Conservation (phyloP, 2,888 invertebrate species). For the Pristionchus mayeri region DNA sequence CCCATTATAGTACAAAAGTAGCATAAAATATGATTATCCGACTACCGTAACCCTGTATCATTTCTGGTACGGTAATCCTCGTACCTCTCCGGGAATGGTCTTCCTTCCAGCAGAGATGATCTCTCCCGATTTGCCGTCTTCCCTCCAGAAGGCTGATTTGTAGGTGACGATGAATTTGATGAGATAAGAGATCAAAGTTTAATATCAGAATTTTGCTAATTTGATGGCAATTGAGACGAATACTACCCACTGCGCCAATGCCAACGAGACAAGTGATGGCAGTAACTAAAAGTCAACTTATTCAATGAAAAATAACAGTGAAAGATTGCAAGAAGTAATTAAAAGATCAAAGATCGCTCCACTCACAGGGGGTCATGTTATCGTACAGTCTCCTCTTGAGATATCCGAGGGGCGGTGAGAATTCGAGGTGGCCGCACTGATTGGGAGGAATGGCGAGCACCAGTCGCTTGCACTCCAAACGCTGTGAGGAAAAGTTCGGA, state of each 20-base stretch:
- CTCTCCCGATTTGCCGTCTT: slow-evolving; percentile 77
- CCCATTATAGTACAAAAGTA: no score
- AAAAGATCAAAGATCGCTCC: no score
- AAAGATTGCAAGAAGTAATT: background rate
- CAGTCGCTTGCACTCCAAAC: slow-evolving; percentile 53
- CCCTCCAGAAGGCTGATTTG: slow-evolving; percentile 77
- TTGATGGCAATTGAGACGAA: no score
- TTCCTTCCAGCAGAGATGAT: slow-evolving; percentile 65
- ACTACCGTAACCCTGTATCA: no score
- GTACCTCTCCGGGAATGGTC: slow-evolving; percentile 55
- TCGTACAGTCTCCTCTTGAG: slow-evolving; percentile 33
- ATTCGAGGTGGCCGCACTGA: slow-evolving; percentile 56
- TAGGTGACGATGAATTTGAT: slow-evolving; percentile 78
- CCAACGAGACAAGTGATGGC: no score
- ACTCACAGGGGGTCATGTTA: slow-evolving; percentile 42
- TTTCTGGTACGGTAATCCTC: background rate
- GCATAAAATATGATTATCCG: no score
- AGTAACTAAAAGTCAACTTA: background rate
- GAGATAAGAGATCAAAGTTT: slow-evolving; percentile 51
- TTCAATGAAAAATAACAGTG: background rate
- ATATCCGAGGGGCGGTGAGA: slow-evolving; percentile 45
- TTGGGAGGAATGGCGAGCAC: slow-evolving; percentile 63
- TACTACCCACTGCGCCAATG: no score
- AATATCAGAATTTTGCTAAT: no score
- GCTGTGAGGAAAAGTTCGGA: background rate